Conservation (phyloP, 2,888 invertebrate species). For the Latrodectus hesperus region DNA sequence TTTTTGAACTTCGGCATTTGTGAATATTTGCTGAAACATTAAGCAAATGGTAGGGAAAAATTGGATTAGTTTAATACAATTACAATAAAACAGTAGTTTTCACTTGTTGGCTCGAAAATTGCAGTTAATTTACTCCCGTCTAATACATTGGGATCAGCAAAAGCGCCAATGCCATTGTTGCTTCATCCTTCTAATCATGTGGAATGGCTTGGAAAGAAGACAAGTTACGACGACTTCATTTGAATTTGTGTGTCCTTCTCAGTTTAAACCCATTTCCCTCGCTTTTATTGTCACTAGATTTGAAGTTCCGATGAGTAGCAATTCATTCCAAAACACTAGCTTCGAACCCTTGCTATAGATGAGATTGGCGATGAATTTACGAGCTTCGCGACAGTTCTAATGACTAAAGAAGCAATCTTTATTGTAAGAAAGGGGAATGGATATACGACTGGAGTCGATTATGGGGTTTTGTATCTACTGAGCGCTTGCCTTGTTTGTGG, state of each 20-base stretch:
- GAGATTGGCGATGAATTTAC: slow-evolving; percentile 37
- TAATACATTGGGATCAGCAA: background rate
- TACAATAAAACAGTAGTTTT: background rate
- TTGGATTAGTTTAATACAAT: background rate
- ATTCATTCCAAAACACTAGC: slow-evolving; percentile 16
- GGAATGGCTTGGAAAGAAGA: slow-evolving; percentile 36
- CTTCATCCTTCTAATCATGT: slow-evolving; percentile 25
- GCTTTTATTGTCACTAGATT: slow-evolving; percentile 34
- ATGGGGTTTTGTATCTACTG: slow-evolving; percentile 48
- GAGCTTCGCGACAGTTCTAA: slow-evolving; percentile 49
- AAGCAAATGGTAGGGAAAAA: background rate
- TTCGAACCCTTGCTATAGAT: background rate
- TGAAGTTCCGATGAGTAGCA: slow-evolving; percentile 25
- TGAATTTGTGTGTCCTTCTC: slow-evolving; percentile 55
- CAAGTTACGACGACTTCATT: slow-evolving; percentile 49
- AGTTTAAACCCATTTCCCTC: slow-evolving; percentile 10
- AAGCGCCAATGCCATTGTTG: background rate
- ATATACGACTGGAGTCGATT: slow-evolving; percentile 47
- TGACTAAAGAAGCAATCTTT: slow-evolving; percentile 48
- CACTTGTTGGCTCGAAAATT: background rate
- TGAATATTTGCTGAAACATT: no score
- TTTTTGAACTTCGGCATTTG: no score
- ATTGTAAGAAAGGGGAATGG: slow-evolving; percentile 49
- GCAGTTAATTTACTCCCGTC: no score
- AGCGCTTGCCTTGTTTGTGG: slow-evolving; percentile 29